Evolutionary conservation across 2,888 invertebrate genomes (phyloP), one percentile per base, ranked within the genome.

Genomic region (Pyrrhosoma nymphula): DNA sequence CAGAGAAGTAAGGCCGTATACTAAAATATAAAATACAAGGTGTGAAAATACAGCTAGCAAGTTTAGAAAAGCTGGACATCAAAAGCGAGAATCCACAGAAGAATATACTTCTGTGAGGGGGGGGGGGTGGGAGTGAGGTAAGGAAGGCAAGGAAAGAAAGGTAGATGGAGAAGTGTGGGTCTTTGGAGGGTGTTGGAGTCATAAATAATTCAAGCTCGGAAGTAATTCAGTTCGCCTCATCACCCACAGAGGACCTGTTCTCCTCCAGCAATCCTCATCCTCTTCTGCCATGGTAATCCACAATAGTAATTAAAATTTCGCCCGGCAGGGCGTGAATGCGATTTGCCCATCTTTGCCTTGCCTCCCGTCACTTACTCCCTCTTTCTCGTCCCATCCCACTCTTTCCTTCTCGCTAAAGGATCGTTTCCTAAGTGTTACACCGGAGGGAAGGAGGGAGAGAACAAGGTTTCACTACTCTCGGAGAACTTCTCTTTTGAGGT

Each of bases 171-270:
- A 35, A 23, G 39, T 12, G 30, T 60, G 20, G 69, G 60, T 23
- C 60, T 20, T 3, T 60, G 60, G 60, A 63, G 63, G 88, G 88
- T 14, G 60, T 69, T 26, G 47, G 47, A 35, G 69, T 63, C 93
- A 93, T 93, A 93, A 93, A 93, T 93, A 75, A 91, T 93, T 93
- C 93, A 93, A 75, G 69, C 63, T 35, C 93, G 93, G 93, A 93
- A 93, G 93, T 93, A 93, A 93, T 93, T 93, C 93, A 69, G 93
- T 63, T 39, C 47, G 63, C 93, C 69, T 93, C 69, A 75, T 93
- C 39, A 69, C 47, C 93, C 93, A 47, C 93, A 26, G 63, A 69
- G 47, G 69, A 39, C 69, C 23, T 89, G 55, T 93, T 75, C 93
- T 93, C 93, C 60, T 60, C 82, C 47, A 47, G 47, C 47, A 93